Percentiles rank a stretch among this genome's conserved stretches.
Evolutionary conservation across 2,797 vertebrate genomes (phyloP).

Genomic region (Hipposideros larvatus): DNA sequence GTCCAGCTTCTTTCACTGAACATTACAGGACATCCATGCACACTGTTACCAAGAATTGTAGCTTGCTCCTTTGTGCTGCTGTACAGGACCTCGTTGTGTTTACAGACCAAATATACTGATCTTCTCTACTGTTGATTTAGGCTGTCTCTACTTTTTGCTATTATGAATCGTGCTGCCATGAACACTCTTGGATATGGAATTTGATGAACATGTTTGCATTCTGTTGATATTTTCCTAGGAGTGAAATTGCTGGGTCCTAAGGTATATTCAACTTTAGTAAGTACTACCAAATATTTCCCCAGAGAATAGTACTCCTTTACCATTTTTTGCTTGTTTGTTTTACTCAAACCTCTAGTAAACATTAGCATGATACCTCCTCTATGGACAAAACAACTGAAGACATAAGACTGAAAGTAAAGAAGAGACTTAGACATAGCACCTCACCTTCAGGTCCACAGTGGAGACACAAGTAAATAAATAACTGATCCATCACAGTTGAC

Average conservation of each 20-base stretch:
- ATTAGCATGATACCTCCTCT: background rate
- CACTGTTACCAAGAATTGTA: background rate
- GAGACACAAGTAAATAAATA: conserved; percentile 3
- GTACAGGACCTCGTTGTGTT: background rate
- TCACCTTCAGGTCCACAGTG: background rate
- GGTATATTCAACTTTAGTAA: conserved; percentile 20
- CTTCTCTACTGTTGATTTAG: background rate
- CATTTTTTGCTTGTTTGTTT: conserved; percentile 25
- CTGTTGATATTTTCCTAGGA: background rate
- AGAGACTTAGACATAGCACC: background rate
- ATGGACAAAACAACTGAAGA: conserved; percentile 43
- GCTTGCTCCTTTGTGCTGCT: background rate
- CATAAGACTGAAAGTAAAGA: conserved; percentile 29
- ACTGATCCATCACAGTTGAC: conserved; percentile 36
- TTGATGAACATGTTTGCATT: background rate
- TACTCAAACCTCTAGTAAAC: conserved; percentile 49
- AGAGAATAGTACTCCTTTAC: background rate
- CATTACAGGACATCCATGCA: background rate
- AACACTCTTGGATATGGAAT: conserved; percentile 29
- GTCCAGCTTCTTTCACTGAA: background rate
- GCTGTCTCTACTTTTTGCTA: background rate
- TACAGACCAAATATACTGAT: background rate
- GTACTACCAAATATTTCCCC: conserved; percentile 13
- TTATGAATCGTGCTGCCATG: background rate
- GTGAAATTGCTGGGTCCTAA: background rate